Base-by-base conservation (phyloP, 2,888 invertebrate species). In the Rotaria socialis region DNA sequence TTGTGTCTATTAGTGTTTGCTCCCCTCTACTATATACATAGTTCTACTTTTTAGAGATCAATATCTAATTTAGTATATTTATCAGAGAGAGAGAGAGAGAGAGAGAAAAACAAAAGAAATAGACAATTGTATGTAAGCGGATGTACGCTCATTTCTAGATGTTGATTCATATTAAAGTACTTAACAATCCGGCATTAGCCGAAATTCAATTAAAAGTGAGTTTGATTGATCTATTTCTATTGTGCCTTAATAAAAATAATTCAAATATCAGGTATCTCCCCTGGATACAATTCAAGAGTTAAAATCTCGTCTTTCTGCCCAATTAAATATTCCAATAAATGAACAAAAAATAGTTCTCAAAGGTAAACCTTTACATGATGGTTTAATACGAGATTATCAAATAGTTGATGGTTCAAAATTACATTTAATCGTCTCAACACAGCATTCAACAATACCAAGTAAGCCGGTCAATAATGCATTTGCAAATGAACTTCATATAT, bases 301-400 rank as follows among this genome's bases (percentile, higher is more conserved):
- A 4, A 80, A 80, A 47, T 80, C 80, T 47, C 80, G 80, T n/a
- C 80, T 80, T 80, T 24, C 47, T 14, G 3, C 22, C 47, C 80
- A 80, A 80, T 80, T 80, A n/a, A 80, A 80, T 47, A 47, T 80
- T 47, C 47, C 80, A 11, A n/a, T 80, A 24, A 43, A 47, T 80
- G 24, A 80, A 47, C 80, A 80, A 80, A 80, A 80, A 80, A 47
- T 80, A 80, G 80, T 80, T n/a, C 80, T 47, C 2, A 80, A 80
- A 47, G 80, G 80, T n/a, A 80, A 80, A 80, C 47, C 80, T 24
- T 80, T 80, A 80, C 47, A 47, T 14, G 80, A 80, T n/a, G 80
- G 80, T 1, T 47, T 47, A 47, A 47, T 80, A 80, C 41, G 47
- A 47, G 80, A 80, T n/a, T 47, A 47, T 80, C 24, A 80, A n/a